phyloP scores from a whole-genome alignment of 2,797 vertebrate species.

The Numenius phaeopus region DNA sequence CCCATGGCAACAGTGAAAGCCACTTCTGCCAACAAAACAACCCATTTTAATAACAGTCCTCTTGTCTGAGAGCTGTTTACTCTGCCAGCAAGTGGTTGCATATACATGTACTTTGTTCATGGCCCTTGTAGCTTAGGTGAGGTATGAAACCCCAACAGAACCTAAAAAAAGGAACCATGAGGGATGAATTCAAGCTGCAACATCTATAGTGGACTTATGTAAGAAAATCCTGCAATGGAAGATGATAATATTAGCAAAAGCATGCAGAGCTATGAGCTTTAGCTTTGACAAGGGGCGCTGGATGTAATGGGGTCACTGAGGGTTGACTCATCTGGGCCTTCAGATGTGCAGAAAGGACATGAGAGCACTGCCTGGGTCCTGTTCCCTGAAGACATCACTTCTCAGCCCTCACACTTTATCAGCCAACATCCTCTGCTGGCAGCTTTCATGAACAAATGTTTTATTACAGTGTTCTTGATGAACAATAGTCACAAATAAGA shows the following conservation, averaged over 20 bases:
- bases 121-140: neutral
- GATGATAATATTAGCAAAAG: neutral
- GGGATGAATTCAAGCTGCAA: neutral
- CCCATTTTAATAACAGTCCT: neutral
- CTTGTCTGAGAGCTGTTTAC: neutral
- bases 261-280: neutral
- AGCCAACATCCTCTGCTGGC: neutral
- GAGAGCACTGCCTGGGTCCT: neutral
- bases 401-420: neutral
- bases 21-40: constrained; percentile 16
- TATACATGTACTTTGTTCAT: neutral
- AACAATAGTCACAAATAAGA: neutral
- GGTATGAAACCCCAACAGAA: neutral
- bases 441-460: neutral
- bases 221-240: neutral
- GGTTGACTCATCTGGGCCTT: accelerated
- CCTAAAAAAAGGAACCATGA: neutral
- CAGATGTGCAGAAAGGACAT: neutral
- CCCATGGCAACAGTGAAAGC: neutral
- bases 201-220: neutral
- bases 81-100: neutral
- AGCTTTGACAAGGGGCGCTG: neutral
- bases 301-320: neutral
- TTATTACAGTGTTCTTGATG: neutral
- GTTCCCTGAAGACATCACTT: neutral